These are phyloP conservation scores for Gibbula magus DNA, from an alignment of 2,888 invertebrate genomes.

Conservation along the genomic window DNA sequence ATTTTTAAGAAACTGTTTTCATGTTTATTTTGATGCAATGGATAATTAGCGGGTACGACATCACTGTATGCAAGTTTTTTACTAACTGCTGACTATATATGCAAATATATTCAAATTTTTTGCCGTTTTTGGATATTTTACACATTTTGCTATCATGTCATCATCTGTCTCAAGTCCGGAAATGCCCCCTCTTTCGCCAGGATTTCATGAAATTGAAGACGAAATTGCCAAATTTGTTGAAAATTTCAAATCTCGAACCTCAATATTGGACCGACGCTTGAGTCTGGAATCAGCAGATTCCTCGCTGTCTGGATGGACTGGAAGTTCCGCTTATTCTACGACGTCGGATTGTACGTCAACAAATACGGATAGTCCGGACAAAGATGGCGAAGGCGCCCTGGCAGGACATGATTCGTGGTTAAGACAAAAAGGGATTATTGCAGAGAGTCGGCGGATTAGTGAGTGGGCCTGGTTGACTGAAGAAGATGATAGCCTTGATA, in stretches of 20 bases:
- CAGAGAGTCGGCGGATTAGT: conserved; percentile 44
- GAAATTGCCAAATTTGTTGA: conserved; percentile 69
- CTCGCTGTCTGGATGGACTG: conserved; percentile 52
- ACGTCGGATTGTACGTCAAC: conserved; percentile 35
- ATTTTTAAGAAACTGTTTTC: background rate
- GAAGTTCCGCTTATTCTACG: conserved; percentile 64
- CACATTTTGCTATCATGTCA: conserved; percentile 20
- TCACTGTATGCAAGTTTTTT: conserved; percentile 3
- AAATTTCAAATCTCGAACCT: conserved; percentile 64
- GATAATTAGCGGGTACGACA: background rate
- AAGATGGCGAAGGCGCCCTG: conserved; percentile 20
- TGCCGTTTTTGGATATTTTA: background rate
- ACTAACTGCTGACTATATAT: conserved; percentile 15
- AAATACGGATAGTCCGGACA: conserved; percentile 54
- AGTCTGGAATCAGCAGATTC: conserved; percentile 52
- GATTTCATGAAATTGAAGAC: conserved; percentile 60
- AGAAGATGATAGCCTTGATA: conserved; percentile 5
- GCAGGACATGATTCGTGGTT: background rate
- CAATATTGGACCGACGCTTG: conserved; percentile 53
- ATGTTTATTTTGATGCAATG: background rate
- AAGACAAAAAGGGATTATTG: conserved; percentile 42
- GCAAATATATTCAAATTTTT: background rate
- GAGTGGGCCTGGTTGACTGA: conserved; percentile 42
- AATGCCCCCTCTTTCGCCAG: conserved; percentile 27
- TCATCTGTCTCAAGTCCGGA: conserved; percentile 17